phyloP scores from a whole-genome alignment of 2,888 invertebrate species.

The Tridacna gigas region DNA sequence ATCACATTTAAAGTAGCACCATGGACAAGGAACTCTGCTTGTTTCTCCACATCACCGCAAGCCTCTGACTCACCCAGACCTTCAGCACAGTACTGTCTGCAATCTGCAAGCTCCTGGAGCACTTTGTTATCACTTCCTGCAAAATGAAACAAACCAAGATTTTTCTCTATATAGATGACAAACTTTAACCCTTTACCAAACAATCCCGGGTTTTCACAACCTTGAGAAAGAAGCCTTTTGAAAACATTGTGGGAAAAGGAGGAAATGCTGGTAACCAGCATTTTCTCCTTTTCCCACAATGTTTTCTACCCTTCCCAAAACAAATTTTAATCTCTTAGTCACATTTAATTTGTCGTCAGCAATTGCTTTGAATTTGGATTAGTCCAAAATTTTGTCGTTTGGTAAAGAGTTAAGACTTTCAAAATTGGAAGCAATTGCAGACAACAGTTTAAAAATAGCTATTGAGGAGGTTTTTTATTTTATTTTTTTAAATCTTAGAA shows the following conservation, averaged over 20 bases:
- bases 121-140: conserved; percentile 77
- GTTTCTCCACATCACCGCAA: conserved; percentile 81
- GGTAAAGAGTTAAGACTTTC: neutral
- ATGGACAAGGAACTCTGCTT: conserved; percentile 82
- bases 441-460: no score
- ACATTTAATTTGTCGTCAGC: neutral
- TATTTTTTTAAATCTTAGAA: no score
- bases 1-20: conserved; percentile 80
- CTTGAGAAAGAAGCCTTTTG: neutral
- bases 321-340: neutral
- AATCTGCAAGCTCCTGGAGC: conserved; percentile 82
- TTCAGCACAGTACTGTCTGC: conserved; percentile 82
- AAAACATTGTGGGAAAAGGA: neutral
- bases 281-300: neutral
- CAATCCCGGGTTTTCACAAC: neutral
- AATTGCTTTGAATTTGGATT: neutral
- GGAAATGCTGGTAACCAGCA: neutral
- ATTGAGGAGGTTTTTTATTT: no score
- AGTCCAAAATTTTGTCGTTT: neutral
- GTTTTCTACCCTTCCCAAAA: neutral
- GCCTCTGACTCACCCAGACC: conserved; percentile 83
- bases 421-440: no score
- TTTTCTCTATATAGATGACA: no score
- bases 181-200: neutral
- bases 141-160: conserved; percentile 64